Base-by-base conservation (phyloP, 2,797 vertebrate species). In the Helicolenus hilgendorfi region DNA sequence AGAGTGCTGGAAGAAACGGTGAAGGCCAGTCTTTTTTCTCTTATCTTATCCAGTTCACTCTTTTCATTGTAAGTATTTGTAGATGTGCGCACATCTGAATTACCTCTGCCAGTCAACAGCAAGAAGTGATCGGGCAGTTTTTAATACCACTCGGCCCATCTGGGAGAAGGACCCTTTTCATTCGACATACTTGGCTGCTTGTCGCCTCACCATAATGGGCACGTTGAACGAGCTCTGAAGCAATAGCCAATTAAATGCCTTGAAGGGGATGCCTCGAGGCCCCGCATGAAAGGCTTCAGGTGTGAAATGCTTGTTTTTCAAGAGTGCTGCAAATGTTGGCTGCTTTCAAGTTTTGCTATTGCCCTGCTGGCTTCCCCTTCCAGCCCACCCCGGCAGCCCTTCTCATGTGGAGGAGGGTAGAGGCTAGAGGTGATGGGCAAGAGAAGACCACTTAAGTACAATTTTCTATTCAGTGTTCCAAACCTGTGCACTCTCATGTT, bases 181-280 rank as follows among this genome's bases (percentile, higher is more conserved):
- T 98, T 98, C 95, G 95, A 94, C 98, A 98, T 98, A 98, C 97
- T 99, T 98, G 98, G 98, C 98, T 98, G 97, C 97, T 97, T 94
- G 96, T 98, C 97, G 96, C 97, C 98, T 97, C 97, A 94, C 95
- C 97, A 98, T 98, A 99, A 99, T 99, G 98, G 98, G 97, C 97
- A 97, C 97, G 95, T 92, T 98, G 98, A 98, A 98, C 98, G 95
- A 98, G 97, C 98, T 98, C 97, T 97, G 98, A 98, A 98, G 98
- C 98, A 98, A 99, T 99, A 98, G 98, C 98, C 98, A 99, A 99
- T 99, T 99, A 99, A 99, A 99, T 98, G 98, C 98, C 98, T 98
- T 99, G 98, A 99, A 99, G 98, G 98, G 98, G 98, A 97, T 98
- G 97, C 98, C 98, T 98, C 98, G 98, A 97, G 98, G 98, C 97